Base-by-base conservation (phyloP, 2,113 vertebrate genomes). In the Pseudopodoces humilis region DNA sequence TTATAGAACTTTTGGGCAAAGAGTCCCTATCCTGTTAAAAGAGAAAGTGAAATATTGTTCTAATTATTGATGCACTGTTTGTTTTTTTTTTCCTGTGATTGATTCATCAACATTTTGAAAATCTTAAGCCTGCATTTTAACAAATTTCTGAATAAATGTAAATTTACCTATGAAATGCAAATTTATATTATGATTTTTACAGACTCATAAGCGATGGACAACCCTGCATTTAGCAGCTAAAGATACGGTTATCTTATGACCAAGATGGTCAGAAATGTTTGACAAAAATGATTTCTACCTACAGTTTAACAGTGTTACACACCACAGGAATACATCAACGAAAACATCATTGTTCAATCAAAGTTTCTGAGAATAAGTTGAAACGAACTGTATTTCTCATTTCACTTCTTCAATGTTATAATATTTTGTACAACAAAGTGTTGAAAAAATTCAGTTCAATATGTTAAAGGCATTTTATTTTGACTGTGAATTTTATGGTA, bases 21-120 rank as follows among this genome's bases (percentile, higher is more conserved):
- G 33, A 91, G 77, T 97, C 44, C 44, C 68, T 94, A 81, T 92
- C 53, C 90, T 92, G 74, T 71, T 91, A 94, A 95, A 96, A 86
- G 83, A 90, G 88, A 94, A 95, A 97, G 81, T 96, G 83, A 97
- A 96, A 93, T 96, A 94, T 89, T 86, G 69, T 86, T 91, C 81
- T 62, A 96, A 96, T 83, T 62, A 62, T 64, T 70, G 52, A 85
- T 69, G 35, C 4, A 23, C 11, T 79, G 8, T 24, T 71, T 96
- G 53, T 86, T 67, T 50, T 71, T 96, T 56, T 86, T 67, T 50
- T 88, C 41, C 55, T 55, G 25, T 81, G 82, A 87, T 84, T 90
- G 68, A 91, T 88, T 70, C 12, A 43, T 59, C 27, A 60, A 59
- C 33, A 64, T 47, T 95, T 92, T 72, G 21, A 92, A 94, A 86